Conservation (phyloP, 2,797 vertebrate species). For the Neopelma chrysocephalum region DNA sequence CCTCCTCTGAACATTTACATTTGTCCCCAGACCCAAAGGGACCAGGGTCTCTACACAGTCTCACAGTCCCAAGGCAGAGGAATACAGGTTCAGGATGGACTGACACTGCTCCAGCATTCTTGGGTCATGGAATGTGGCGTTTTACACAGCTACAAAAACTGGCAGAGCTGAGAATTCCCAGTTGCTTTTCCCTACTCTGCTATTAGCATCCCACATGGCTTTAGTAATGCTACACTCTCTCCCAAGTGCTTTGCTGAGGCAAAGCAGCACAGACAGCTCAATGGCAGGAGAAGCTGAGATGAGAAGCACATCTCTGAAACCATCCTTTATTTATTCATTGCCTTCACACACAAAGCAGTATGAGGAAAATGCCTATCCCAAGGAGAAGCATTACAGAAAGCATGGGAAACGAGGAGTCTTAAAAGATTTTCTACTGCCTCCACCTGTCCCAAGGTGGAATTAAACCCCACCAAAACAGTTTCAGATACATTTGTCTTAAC, state of each 20-base stretch:
- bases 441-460: constrained; percentile 17
- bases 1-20: not conserved
- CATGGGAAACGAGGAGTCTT: not conserved
- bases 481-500: not conserved
- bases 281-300: not conserved
- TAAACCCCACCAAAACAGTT: not conserved
- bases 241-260: not conserved
- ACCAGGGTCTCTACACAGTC: not conserved
- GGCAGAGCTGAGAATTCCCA: not conserved
- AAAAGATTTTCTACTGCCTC: constrained; percentile 14
- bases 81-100: not conserved
- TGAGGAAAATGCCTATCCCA: not conserved
- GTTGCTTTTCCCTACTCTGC: not conserved
- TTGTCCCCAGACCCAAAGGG: not conserved
- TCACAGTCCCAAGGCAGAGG: not conserved
- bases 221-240: not conserved
- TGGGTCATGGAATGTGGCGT: not conserved
- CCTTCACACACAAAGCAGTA: not conserved
- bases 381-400: not conserved
- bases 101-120: not conserved
- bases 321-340: not conserved
- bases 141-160: not conserved
- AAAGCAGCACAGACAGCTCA: not conserved
- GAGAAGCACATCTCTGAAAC: not conserved
- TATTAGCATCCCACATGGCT: not conserved